These are phyloP conservation scores for Castor canadensis DNA, from an alignment of 2,113 vertebrate species.

Conservation along the genomic window DNA sequence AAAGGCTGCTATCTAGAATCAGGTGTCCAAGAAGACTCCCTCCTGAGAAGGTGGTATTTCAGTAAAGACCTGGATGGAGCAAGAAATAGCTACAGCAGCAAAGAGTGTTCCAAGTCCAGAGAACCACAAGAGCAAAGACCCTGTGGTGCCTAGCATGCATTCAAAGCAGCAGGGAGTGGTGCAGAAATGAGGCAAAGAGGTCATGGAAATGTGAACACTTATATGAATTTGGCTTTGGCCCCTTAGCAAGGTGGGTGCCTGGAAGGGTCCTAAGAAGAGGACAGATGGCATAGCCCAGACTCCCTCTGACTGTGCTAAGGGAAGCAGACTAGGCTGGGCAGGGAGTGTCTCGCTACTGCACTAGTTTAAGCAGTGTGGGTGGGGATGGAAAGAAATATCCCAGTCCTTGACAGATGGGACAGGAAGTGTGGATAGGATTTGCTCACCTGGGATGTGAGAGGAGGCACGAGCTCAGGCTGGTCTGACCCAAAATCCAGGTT, in stretches of 20 bases:
- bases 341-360: background rate
- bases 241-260: background rate
- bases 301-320: background rate
- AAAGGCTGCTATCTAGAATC: background rate
- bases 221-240: background rate
- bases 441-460: background rate
- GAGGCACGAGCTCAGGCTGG: background rate
- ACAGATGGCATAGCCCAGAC: background rate
- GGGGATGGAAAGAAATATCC: background rate
- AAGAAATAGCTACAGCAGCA: background rate
- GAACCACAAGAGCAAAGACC: background rate
- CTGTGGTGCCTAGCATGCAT: rapidly evolving
- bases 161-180: background rate
- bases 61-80: background rate
- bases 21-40: background rate
- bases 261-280: background rate
- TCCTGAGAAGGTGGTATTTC: background rate
- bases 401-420: background rate
- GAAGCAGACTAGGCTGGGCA: background rate
- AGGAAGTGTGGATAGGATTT: background rate
- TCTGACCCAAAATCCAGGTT: background rate
- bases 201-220: background rate
- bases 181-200: background rate
- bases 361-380: background rate
- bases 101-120: background rate